Evolutionary conservation across 2,797 vertebrate species (phyloP).

Genomic region (Podarcis lilfordi): DNA sequence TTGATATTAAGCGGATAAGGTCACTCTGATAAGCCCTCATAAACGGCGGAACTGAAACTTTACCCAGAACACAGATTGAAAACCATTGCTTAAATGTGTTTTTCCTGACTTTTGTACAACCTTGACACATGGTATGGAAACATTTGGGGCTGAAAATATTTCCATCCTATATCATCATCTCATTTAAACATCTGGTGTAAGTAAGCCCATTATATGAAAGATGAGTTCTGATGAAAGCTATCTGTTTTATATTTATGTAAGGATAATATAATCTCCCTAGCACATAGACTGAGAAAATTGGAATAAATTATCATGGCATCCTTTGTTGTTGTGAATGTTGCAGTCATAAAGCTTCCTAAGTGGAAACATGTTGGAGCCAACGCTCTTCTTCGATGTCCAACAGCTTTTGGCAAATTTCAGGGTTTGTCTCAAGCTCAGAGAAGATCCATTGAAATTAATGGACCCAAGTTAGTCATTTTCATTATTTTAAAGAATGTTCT

Average conservation of each 20-base stretch:
- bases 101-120: background rate
- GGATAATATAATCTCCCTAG: conserved; percentile 8
- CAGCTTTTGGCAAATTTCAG: background rate
- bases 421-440: too few relatives aligned
- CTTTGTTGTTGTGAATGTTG: background rate
- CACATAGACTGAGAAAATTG: background rate
- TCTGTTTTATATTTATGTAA: conserved; percentile 30
- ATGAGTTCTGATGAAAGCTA: conserved; percentile 17
- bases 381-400: conserved; percentile 19
- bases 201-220: conserved; percentile 24
- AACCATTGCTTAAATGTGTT: background rate
- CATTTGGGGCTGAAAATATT: background rate
- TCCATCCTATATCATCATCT: background rate
- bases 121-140: conserved; percentile 1
- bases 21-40: background rate
- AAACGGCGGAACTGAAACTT: background rate
- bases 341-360: background rate
- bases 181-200: conserved; percentile 11
- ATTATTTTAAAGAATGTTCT: too few relatives aligned
- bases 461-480: too few relatives aligned
- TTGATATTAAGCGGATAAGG: too few relatives aligned
- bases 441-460: too few relatives aligned
- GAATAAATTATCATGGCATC: background rate
- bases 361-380: conserved; percentile 14
- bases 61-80: background rate